Base-by-base conservation (phyloP, 2,888 invertebrate genomes). In the Priocnemis perturbator region DNA sequence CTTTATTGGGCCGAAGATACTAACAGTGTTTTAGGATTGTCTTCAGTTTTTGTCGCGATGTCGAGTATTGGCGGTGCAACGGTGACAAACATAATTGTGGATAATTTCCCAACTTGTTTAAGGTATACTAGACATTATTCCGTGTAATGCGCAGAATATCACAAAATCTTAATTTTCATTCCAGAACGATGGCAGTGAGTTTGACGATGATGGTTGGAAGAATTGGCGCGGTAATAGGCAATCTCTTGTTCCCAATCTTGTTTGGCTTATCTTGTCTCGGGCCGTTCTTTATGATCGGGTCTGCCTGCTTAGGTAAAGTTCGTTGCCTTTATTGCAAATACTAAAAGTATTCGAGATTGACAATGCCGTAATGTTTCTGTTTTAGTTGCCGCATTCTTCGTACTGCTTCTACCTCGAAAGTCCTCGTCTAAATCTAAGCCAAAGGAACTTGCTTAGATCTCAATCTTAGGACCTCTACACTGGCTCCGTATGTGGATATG, bases 181-280 rank as follows among this genome's bases (percentile, higher is more conserved):
- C 1, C 85, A 94, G 95, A 85, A 94, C 95, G 0, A 93, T 94
- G 92, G 93, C 94, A 0, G 91, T 95, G 77, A 92, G 94, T 0
- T 90, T 93, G 3, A 92, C 93, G 45, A 91, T 95, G 90, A 94
- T 95, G 93, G 90, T 90, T 59, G 95, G 94, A 0, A 90, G 95
- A 48, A 81, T 92, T 15, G 95, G 95, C 5, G 94, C 95, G 5
- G 91, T 94, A 50, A 87, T 92, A 2, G 95, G 95, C 3, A 95
- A 95, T 75, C 88, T 95, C 56, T 84, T 93, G 2, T 95, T 95
- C 83, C 95, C 95, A 0, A 90, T 92, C 23, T 90, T 95, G 58
- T 90, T 95, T 53, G 89, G 91, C 76, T 90, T 91, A 26, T 95
- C 95, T 47, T 95, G 95, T 82, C 88, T 93, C 30, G 94, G 94